A percentile compares a stretch with the other conserved stretches of the same genome.
These are phyloP conservation scores for Phalera bucephala DNA, from an alignment of 2,888 invertebrate species.

Conservation along the genomic window DNA sequence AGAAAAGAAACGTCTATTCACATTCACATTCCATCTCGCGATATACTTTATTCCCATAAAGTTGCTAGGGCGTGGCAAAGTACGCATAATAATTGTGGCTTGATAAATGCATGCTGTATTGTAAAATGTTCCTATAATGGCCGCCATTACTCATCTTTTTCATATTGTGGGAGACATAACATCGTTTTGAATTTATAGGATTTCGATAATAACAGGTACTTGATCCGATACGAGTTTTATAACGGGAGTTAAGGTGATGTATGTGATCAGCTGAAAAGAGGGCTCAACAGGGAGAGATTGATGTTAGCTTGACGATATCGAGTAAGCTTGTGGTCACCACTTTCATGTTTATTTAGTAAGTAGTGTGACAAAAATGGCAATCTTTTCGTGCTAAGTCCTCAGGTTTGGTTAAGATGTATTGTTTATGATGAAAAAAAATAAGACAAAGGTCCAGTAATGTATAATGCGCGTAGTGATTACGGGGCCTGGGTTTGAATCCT, in stretches of 20 bases:
- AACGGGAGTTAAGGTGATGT: neutral
- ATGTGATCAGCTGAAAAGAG: neutral
- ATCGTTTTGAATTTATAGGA: slow-evolving; percentile 15
- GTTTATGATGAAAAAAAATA: too few species aligned
- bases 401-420: too few species aligned
- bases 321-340: too few species aligned
- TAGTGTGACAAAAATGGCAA: too few species aligned
- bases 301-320: too few species aligned
- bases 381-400: too few species aligned
- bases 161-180: slow-evolving; percentile 14
- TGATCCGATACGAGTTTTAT: neutral
- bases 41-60: slow-evolving; percentile 16
- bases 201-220: slow-evolving; percentile 8
- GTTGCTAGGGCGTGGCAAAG: slow-evolving; percentile 10
- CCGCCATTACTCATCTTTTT: slow-evolving; percentile 21
- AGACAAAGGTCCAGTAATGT: too few species aligned
- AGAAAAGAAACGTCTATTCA: slow-evolving; percentile 5
- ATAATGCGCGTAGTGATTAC: too few species aligned
- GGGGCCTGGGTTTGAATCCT: too few species aligned
- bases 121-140: slow-evolving; percentile 15
- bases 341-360: too few species aligned
- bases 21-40: slow-evolving; percentile 1
- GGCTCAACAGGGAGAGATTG: too few species aligned
- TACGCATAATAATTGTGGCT: slow-evolving; percentile 9
- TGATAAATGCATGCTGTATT: slow-evolving; percentile 19